Base-by-base conservation (phyloP, 2,113 vertebrate species). In the Ciconia boyciana region DNA sequence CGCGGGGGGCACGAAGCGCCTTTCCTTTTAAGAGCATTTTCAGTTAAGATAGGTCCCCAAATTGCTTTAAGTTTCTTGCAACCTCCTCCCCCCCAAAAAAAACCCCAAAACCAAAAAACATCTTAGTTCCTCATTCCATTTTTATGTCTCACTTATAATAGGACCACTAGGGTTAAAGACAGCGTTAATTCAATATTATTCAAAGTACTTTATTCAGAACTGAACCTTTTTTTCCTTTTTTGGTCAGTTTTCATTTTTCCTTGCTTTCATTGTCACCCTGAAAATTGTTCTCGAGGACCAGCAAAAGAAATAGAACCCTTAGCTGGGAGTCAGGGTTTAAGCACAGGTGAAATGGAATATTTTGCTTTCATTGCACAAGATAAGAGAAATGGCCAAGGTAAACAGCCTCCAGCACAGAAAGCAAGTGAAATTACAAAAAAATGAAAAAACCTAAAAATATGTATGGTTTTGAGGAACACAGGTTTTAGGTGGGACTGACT, bases 1-100 rank as follows among this genome's bases (percentile, higher is more conserved):
- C 34, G 8, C 4, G 6, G 14, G 6, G 25, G 1, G 0, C 49
- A 18, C 4, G 6, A 39, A 51, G 11, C 5, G 1, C 43, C 48
- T 26, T 36, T 29, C 29, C 26, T 90, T 76, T 26, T 7, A 51
- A 39, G 20, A 5, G 10, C 3, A 1, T 31, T 82, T 75, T 46
- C 44, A 52, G 29, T 34, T 13, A 60, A 48, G 20, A 46, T 13
- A 51, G 32, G 22, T 11, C 21, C 10, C 14, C 28, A 43, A 24
- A 28, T 29, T 24, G 20, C 32, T 61, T 4, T 6, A 66, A 32
- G 25, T 32, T 61, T 52, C 16, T 84, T 49, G 69, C 72, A 78
- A 21, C 11, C 22, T 69, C 12, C 5, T 55, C 14, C 31, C 12
- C 15, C 10, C 13, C 7, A 19, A 54, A 54, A 65, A 44, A 22